Percentiles rank a stretch among this genome's conserved stretches.
Conservation (phyloP, 2,113 vertebrate genomes). For the Aix galericulata region DNA sequence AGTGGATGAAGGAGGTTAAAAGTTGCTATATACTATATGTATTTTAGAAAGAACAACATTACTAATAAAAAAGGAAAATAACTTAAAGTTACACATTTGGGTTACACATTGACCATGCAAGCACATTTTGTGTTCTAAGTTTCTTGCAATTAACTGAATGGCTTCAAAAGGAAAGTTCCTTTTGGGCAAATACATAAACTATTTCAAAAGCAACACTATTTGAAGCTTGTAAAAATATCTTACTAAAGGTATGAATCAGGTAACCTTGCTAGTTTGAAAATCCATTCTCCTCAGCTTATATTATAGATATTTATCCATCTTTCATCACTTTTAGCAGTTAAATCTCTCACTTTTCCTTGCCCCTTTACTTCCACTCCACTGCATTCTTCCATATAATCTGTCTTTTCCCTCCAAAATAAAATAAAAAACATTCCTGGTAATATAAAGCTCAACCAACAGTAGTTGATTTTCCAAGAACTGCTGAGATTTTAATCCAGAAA, state of each 20-base stretch:
- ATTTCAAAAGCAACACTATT: neutral
- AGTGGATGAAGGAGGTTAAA: neutral
- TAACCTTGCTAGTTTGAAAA: neutral
- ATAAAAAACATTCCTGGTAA: neutral
- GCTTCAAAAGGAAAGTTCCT: slow-evolving; percentile 19
- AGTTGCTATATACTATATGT: neutral
- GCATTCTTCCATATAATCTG: neutral
- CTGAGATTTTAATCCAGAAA: neutral
- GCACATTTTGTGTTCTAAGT: neutral
- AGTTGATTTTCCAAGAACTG: neutral
- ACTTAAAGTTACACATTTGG: slow-evolving; percentile 6
- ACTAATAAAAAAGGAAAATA: neutral
- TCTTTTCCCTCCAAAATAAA: neutral
- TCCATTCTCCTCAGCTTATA: neutral
- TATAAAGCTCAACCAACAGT: neutral
- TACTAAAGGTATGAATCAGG: neutral
- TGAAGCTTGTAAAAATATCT: neutral
- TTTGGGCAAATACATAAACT: slow-evolving; percentile 46
- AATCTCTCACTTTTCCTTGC: neutral
- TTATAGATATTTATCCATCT: neutral
- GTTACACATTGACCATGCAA: neutral
- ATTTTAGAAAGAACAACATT: neutral
- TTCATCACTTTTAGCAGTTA: neutral
- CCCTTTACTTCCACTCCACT: neutral
- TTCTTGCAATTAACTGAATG: neutral